Evolutionary conservation across 2,113 vertebrate genomes (phyloP), one percentile per base, ranked within the genome.

Genomic region (Bufo gargarizans): DNA sequence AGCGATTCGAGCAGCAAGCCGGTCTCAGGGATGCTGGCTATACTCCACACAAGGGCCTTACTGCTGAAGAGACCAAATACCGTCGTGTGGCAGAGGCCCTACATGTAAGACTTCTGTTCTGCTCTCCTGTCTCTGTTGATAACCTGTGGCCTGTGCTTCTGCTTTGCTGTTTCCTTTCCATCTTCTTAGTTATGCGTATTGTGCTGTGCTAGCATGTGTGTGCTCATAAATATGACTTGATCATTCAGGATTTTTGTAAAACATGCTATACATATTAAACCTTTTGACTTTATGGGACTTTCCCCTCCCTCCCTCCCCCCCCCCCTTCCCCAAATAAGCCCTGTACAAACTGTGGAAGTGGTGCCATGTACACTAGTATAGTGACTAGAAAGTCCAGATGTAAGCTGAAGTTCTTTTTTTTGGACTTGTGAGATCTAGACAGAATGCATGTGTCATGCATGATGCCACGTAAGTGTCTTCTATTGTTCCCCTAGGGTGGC

Each of bases 11-110:
- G 91, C 96, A 97, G 91, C 97, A 96, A 92, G 97, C 97, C 67
- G 98, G 98, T 16, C 94, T 99, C 94, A 96, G 96, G 65, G 98
- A 97, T 47, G 93, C 96, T 20, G 96, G 95, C 20, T 99, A 99
- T 92, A 96, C 95, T 45, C 98, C 97, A 13, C 96, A 97, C 94
- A 99, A 97, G 91, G 97, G 97, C 89, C 96, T 99, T 47, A 96
- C 95, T 85, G 94, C 97, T 0, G 98, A 99, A 92, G 98, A 99
- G 90, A 96, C 94, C 33, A 95, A 95, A 89, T 98, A 97, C 89
- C 96, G 97, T 87, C 94, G 96, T 0, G 94, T 96, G 90, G 94
- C 95, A 53, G 97, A 99, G 59, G 96, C 96, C 0, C 83, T 96
- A 76, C 96, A 97, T 0, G 98, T 99, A 94, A 97, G 97, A 92